Conservation (phyloP, 2,888 invertebrate species). For the Pristionchus arcanus region DNA sequence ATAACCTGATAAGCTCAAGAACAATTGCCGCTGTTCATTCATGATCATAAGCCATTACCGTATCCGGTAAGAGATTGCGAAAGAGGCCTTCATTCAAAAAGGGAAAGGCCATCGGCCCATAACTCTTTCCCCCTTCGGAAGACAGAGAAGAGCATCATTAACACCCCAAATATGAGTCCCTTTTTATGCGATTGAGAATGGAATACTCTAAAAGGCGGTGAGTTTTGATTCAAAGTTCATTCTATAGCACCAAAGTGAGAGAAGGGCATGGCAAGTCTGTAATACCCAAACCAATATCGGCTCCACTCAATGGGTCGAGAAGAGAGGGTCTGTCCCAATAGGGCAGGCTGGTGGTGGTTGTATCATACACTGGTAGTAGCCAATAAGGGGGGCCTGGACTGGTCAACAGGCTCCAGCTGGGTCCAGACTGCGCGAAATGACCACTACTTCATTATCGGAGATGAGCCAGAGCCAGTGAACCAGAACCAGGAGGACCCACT, state of each 20-base stretch:
- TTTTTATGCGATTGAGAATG: conserved; percentile 16
- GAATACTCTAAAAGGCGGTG: background rate
- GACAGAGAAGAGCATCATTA: conserved; percentile 34
- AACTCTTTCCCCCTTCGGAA: conserved; percentile 12
- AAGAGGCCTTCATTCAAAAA: background rate
- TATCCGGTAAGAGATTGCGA: background rate
- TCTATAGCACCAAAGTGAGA: background rate
- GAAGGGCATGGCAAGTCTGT: background rate
- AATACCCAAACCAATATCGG: conserved; percentile 21
- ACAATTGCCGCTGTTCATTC: background rate
- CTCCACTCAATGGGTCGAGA: conserved; percentile 1
- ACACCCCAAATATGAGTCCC: conserved; percentile 5
- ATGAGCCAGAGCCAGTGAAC: background rate
- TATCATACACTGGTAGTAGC: conserved; percentile 31
- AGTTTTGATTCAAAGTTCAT: conserved; percentile 33
- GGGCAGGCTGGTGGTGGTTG: conserved; percentile 32
- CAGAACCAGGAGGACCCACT: background rate
- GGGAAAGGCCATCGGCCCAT: conserved; percentile 17
- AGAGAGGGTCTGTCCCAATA: conserved; percentile 26
- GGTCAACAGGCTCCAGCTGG: conserved; percentile 48
- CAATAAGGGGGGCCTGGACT: conserved; percentile 40
- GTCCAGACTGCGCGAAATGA: conserved; percentile 48
- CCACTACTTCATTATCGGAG: conserved; percentile 30
- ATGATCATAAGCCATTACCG: background rate
- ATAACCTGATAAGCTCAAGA: background rate